Conservation (phyloP, 2,113 vertebrate genomes). For the Gyps fulvus region DNA sequence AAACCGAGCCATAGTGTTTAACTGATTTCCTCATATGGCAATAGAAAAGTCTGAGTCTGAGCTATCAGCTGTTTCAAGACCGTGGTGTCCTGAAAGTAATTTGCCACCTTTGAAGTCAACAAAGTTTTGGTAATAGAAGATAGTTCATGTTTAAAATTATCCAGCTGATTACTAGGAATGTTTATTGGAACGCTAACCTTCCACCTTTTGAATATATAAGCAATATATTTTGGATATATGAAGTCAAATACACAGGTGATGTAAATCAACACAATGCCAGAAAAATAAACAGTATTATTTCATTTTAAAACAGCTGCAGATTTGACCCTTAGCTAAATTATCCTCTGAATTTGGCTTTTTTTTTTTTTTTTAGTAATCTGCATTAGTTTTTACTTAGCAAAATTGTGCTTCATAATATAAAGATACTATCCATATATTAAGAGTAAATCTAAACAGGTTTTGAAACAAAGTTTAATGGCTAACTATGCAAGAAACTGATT, state of each 20-base stretch:
- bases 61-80: background rate
- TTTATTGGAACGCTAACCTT: background rate
- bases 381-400: background rate
- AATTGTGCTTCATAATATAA: background rate
- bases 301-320: background rate
- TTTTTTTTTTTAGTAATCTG: background rate
- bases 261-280: background rate
- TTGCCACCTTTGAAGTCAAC: background rate
- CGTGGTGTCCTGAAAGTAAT: background rate
- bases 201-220: background rate
- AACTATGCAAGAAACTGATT: background rate
- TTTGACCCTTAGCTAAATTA: background rate
- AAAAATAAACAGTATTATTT: background rate
- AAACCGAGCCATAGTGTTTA: background rate
- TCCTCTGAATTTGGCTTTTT: background rate
- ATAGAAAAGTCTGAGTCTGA: background rate
- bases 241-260: background rate
- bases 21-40: rapidly evolving
- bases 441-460: background rate
- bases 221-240: background rate
- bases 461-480: background rate
- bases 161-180: background rate
- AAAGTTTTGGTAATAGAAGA: background rate
- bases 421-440: background rate
- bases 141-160: background rate